Evolutionary conservation across 2,797 vertebrate genomes (phyloP).

Genomic region (Catostomus latipinnis): DNA sequence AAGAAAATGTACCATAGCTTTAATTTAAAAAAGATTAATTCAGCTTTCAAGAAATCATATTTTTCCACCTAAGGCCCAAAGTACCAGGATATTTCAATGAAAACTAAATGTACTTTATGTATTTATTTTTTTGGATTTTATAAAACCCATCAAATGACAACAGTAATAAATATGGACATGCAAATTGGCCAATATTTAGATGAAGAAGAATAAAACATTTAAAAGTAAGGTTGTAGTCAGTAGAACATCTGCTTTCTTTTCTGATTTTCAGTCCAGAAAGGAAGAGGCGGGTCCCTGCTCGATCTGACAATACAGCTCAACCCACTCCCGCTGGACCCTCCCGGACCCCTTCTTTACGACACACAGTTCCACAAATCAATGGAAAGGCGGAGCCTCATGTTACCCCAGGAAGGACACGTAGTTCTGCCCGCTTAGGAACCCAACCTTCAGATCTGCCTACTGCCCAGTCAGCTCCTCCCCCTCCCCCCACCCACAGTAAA

Average conservation of each 20-base stretch:
- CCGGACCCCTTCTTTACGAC: constrained; percentile 80
- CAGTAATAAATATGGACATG: too few relatives aligned
- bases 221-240: too few relatives aligned
- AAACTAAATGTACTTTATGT: too few relatives aligned
- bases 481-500: constrained; percentile 61
- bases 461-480: constrained; percentile 31
- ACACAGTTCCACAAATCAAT: constrained; percentile 82
- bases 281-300: constrained; percentile 85
- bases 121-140: too few relatives aligned
- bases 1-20: too few relatives aligned
- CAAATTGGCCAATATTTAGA: too few relatives aligned
- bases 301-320: constrained; percentile 77
- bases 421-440: constrained; percentile 75
- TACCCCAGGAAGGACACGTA: constrained; percentile 87
- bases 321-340: constrained; percentile 69
- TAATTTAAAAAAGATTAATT: too few relatives aligned
- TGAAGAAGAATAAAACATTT: too few relatives aligned
- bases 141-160: too few relatives aligned
- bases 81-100: too few relatives aligned
- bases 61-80: too few relatives aligned
- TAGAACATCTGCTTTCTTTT: not conserved
- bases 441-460: constrained; percentile 36
- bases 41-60: too few relatives aligned
- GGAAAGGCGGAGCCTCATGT: constrained; percentile 80
- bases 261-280: constrained; percentile 88